Percentiles rank a stretch among this genome's conserved stretches.
phyloP scores from a whole-genome alignment of 2,113 vertebrate species.

The Pedionomus torquatus region DNA sequence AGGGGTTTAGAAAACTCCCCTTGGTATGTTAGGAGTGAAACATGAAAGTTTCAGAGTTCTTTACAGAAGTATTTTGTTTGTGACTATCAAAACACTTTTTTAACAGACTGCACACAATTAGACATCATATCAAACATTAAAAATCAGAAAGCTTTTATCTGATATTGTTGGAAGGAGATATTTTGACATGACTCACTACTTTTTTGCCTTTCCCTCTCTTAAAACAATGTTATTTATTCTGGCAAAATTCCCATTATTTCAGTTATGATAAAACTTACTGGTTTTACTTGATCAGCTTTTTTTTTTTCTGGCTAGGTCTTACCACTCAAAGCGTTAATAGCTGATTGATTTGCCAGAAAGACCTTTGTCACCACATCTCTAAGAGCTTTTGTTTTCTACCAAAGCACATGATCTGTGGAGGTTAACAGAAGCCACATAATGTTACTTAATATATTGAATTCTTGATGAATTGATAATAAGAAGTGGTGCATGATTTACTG shows the following conservation, averaged over 20 bases:
- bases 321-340: neutral
- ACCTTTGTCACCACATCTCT: neutral
- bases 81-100: neutral
- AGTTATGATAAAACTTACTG: neutral
- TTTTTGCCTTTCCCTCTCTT: neutral
- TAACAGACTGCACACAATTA: neutral
- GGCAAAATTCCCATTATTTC: neutral
- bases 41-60: neutral
- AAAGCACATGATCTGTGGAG: rapidly evolving
- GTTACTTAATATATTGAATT: neutral
- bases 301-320: neutral
- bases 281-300: neutral
- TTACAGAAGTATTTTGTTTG: neutral
- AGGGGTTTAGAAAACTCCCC: neutral
- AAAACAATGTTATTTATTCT: neutral
- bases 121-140: neutral
- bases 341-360: neutral
- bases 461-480: neutral
- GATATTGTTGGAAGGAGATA: neutral
- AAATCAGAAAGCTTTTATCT: neutral
- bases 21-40: neutral
- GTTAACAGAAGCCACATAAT: neutral
- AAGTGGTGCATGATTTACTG: neutral
- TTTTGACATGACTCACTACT: neutral
- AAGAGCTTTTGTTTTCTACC: neutral